Evolutionary conservation across 2,797 vertebrate species (phyloP).

Genomic region (Sarcophilus harrisii): DNA sequence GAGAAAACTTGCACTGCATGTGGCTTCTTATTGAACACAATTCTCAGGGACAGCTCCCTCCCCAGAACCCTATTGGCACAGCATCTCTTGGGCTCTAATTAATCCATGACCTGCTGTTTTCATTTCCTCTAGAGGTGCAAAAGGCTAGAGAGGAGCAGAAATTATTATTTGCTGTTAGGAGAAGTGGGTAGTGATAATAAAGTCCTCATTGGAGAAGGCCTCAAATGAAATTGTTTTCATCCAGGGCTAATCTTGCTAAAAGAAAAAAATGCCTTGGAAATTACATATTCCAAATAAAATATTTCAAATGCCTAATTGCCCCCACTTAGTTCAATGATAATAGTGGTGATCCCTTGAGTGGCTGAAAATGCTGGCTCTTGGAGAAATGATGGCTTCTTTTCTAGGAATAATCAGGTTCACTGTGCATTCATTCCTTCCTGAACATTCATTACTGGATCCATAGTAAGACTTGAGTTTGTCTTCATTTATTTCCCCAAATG

Average conservation of each 20-base stretch:
- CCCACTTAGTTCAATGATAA: slow-evolving; percentile 60
- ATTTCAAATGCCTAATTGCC: slow-evolving; percentile 27
- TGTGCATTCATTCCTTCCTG: background rate
- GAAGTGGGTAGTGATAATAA: background rate
- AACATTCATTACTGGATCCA: slow-evolving; percentile 33
- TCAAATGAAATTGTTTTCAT: background rate
- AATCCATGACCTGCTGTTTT: slow-evolving; percentile 18
- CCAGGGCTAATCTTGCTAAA: slow-evolving; percentile 57
- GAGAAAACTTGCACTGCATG: background rate
- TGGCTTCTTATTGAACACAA: background rate
- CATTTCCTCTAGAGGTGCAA: slow-evolving; percentile 33
- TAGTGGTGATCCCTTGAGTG: slow-evolving; percentile 46
- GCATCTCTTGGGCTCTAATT: background rate
- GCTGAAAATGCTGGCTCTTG: slow-evolving; percentile 56
- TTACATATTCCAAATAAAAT: slow-evolving; percentile 6
- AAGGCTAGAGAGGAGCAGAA: background rate
- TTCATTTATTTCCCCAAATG: background rate
- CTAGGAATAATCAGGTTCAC: slow-evolving; percentile 53
- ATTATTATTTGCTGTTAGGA: slow-evolving; percentile 32
- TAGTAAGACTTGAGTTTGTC: background rate
- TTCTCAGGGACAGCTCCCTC: background rate
- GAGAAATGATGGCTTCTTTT: slow-evolving; percentile 41
- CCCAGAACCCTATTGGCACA: background rate
- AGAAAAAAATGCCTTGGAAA: slow-evolving; percentile 65
- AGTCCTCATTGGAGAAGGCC: slow-evolving; percentile 19